Percentiles rank a stretch among this genome's conserved stretches.
These are phyloP conservation scores for Parnassius smintheus DNA, from an alignment of 2,888 invertebrate genomes.

Conservation along the genomic window DNA sequence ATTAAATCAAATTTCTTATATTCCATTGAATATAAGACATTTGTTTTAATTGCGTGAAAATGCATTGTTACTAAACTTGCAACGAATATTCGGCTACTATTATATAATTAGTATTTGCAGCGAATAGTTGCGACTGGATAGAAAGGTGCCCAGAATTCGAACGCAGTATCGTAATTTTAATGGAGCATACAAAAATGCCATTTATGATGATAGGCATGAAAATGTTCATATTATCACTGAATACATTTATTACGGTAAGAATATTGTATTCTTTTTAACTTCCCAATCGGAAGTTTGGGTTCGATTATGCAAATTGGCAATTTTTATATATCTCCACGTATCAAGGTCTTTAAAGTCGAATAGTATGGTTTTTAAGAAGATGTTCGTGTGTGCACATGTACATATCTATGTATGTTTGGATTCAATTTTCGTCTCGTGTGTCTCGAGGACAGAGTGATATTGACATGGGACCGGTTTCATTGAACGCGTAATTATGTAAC, in stretches of 20 bases:
- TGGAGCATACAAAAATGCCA: constrained; percentile 44
- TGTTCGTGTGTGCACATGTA: too few relatives aligned
- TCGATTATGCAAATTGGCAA: too few relatives aligned
- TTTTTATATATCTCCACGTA: too few relatives aligned
- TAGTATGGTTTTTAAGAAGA: too few relatives aligned
- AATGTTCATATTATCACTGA: constrained; percentile 1
- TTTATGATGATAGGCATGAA: constrained; percentile 1
- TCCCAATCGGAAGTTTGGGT: too few relatives aligned
- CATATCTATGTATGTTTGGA: too few relatives aligned
- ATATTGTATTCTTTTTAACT: neutral
- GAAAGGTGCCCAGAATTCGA: constrained; percentile 50
- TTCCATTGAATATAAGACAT: neutral
- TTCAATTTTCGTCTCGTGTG: too few relatives aligned
- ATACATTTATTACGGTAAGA: constrained; percentile 4
- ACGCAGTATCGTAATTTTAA: constrained; percentile 48
- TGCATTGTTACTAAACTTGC: neutral
- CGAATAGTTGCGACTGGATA: constrained; percentile 54
- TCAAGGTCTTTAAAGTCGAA: too few relatives aligned
- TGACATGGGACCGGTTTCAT: too few relatives aligned
- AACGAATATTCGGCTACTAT: too few relatives aligned
- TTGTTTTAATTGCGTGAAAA: neutral
- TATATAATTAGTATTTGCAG: constrained; percentile 19
- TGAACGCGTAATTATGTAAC: too few relatives aligned
- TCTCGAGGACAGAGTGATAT: too few relatives aligned
- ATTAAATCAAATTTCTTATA: neutral